Evolutionary conservation across 2,888 invertebrate genomes (phyloP).

Genomic region (Dastarcus helophoroides): DNA sequence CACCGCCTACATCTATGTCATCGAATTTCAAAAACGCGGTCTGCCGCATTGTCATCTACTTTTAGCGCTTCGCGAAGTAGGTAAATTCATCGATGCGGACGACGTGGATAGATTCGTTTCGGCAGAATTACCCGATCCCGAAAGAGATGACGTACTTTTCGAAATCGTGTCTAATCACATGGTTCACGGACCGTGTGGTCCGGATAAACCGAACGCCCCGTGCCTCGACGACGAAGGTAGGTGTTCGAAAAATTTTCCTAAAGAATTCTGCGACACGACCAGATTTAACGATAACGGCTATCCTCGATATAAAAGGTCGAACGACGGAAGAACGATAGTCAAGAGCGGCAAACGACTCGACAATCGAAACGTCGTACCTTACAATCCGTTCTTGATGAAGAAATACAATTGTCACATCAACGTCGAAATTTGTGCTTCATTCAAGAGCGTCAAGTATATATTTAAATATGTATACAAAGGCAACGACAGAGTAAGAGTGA

Average conservation of each 20-base stretch:
- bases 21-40: slow-evolving; percentile 17
- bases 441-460: slow-evolving; percentile 1
- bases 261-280: slow-evolving; percentile 1
- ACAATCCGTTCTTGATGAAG: slow-evolving; percentile 15
- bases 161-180: slow-evolving; percentile 2
- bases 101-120: slow-evolving; percentile 5
- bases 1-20: slow-evolving; percentile 10
- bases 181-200: slow-evolving; percentile 9
- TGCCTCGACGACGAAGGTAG: slow-evolving; percentile 2
- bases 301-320: slow-evolving; percentile 3
- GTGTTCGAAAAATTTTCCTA: slow-evolving; percentile 6
- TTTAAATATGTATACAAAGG: slow-evolving; percentile 5
- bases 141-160: slow-evolving; percentile 1
- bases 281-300: neutral
- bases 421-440: neutral
- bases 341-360: slow-evolving; percentile 12
- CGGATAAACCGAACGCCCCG: slow-evolving; percentile 3
- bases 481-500: too few relatives aligned
- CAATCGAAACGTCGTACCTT: slow-evolving; percentile 27
- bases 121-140: slow-evolving; percentile 4
- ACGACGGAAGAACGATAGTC: slow-evolving; percentile 4
- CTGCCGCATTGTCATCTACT: slow-evolving; percentile 10
- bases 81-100: slow-evolving; percentile 4
- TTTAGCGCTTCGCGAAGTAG: neutral
- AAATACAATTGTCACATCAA: slow-evolving; percentile 19